Base-by-base conservation (phyloP, 1,140 invertebrate genomes). In the Stegodyphus dumicola region DNA sequence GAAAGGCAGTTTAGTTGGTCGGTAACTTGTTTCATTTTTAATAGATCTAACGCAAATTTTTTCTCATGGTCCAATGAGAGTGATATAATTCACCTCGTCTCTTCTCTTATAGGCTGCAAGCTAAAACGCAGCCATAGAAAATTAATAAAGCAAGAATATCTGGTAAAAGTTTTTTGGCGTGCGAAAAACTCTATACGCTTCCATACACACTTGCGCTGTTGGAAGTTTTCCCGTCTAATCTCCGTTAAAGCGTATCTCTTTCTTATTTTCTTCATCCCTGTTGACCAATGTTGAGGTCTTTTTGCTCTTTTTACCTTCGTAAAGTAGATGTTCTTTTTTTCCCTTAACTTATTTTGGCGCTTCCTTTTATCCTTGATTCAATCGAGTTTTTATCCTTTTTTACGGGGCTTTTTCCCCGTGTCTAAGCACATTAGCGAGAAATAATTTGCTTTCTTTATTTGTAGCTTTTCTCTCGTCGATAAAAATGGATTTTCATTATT, bases 381-480 rank as follows among this genome's bases (percentile, higher is more conserved):
- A 84, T 84, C 73, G 73, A 76, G 60, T 84, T 84, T 80, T 84
- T 69, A 76, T 56, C 73, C 17, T 48, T 60, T 74, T 76, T 84
- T 76, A 52, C 53, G 56, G 9, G 13, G 64, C 48, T 75, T 76
- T 76, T 76, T n/a, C 73, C 48, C 51, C 78, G 60, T 56, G 71
- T 84, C 73, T 84, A 75, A 84, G 73, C 81, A 84, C 81, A 76
- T 84, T 84, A 84, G 73, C 81, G 54, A 84, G 52, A 84, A 84
- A 76, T 84, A 84, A 84, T 84, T 84, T 84, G 81, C 73, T 84
- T 84, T 76, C 81, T 84, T 84, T 84, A 84, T 84, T 84, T 84
- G 65, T 56, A 69, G 18, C 64, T 83, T 11, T 17, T 75, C 53
- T 53, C 56, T 56, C 81, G 65, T 54, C 51, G 73, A 84, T 76